phyloP scores from a whole-genome alignment of 2,797 vertebrate species.

The Ctenopoma multispine region DNA sequence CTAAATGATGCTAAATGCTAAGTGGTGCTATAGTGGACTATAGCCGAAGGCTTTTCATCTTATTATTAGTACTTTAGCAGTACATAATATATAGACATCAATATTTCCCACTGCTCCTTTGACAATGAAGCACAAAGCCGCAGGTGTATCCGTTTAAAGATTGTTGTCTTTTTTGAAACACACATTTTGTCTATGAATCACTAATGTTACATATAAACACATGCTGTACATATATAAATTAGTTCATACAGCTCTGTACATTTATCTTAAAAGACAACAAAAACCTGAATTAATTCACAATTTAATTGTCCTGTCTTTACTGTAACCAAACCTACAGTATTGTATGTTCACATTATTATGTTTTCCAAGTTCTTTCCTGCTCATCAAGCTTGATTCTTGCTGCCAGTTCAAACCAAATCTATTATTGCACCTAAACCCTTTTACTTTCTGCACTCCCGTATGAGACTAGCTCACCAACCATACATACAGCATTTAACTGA shows the following conservation, averaged over 20 bases:
- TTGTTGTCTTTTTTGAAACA: not conserved
- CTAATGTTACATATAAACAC: too few relatives aligned
- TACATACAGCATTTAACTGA: not conserved
- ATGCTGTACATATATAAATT: not conserved
- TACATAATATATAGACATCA: not conserved
- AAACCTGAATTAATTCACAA: too few relatives aligned
- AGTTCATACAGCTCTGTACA: not conserved
- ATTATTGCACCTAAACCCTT: not conserved
- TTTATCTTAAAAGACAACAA: too few relatives aligned
- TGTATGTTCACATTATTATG: not conserved
- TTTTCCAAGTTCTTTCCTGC: not conserved
- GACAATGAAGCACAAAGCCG: not conserved
- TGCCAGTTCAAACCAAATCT: not conserved
- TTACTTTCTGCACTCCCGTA: not conserved
- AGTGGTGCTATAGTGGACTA: not conserved
- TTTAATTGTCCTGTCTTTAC: too few relatives aligned
- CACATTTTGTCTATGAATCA: too few relatives aligned
- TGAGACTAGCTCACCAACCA: slow-evolving; percentile 4
- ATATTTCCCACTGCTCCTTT: slow-evolving; percentile 4
- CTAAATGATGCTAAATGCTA: slow-evolving; percentile 14
- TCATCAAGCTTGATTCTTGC: not conserved
- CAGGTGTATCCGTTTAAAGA: not conserved
- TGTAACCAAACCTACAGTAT: too few relatives aligned
- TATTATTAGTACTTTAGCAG: not conserved
- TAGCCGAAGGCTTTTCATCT: not conserved